phyloP scores from a whole-genome alignment of 2,113 vertebrate genomes.

The Suricata suricatta region DNA sequence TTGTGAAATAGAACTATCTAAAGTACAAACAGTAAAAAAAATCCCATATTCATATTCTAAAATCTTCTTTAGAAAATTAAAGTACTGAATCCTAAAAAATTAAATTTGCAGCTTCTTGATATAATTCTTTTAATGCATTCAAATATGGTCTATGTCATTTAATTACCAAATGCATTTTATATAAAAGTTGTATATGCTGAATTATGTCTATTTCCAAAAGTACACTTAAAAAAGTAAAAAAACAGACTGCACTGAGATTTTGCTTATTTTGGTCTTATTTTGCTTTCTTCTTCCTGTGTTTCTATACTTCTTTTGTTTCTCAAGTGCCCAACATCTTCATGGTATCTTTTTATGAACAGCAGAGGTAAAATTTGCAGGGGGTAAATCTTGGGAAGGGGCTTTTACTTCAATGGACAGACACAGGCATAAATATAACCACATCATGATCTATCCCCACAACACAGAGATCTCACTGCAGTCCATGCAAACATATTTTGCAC shows the following conservation, averaged over 20 bases:
- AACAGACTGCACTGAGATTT: not conserved
- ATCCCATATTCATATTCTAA: not conserved
- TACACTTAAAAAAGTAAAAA: not conserved
- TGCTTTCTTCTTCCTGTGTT: not conserved
- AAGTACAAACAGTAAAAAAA: not conserved
- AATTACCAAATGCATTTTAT: not conserved
- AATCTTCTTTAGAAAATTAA: not conserved
- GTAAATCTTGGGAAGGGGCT: not conserved
- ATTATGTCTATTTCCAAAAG: not conserved
- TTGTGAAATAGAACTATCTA: not conserved
- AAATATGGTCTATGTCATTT: not conserved
- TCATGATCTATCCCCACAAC: not conserved
- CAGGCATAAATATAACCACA: not conserved
- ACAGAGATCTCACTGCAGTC: not conserved
- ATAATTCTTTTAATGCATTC: not conserved
- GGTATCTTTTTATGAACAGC: not conserved
- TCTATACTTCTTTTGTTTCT: not conserved
- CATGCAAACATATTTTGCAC: slow-evolving; percentile 17
- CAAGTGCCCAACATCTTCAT: not conserved
- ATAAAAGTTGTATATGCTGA: not conserved
- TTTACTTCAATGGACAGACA: not conserved
- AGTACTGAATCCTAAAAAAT: not conserved
- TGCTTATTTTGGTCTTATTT: not conserved
- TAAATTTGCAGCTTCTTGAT: not conserved
- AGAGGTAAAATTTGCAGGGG: not conserved